These are phyloP conservation scores for Hirtodrosophila trivittata DNA, from an alignment of 2,888 invertebrate species.

Conservation along the genomic window DNA sequence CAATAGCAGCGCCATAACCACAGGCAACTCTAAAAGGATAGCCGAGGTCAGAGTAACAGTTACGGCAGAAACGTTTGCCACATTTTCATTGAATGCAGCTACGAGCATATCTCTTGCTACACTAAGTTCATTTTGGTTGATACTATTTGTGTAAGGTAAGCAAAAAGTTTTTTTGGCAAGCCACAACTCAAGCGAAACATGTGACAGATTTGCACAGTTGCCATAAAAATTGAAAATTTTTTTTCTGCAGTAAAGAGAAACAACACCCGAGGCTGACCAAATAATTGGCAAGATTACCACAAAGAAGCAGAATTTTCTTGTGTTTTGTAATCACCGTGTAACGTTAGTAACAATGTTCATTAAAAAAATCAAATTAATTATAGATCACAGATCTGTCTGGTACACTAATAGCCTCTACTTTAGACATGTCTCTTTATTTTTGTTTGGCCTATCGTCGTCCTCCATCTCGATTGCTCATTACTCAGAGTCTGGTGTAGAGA, in stretches of 20 bases:
- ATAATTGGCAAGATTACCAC: slow-evolving; percentile 35
- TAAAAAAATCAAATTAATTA: no score
- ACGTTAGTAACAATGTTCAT: no score
- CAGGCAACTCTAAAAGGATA: slow-evolving; percentile 11
- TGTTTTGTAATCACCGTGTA: no score
- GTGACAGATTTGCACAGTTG: slow-evolving; percentile 65
- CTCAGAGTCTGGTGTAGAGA: slow-evolving; percentile 44
- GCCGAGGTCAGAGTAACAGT: slow-evolving; percentile 19
- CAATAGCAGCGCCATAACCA: slow-evolving; percentile 54
- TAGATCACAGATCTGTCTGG: slow-evolving; percentile 53
- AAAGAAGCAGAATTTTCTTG: no score
- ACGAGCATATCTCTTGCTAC: slow-evolving; percentile 26
- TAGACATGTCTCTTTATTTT: slow-evolving; percentile 61
- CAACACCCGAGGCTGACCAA: slow-evolving; percentile 15
- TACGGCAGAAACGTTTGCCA: slow-evolving; percentile 59
- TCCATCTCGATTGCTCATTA: slow-evolving; percentile 37
- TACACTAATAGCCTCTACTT: slow-evolving; percentile 74
- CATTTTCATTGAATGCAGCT: slow-evolving; percentile 67
- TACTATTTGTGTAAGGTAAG: slow-evolving; percentile 66
- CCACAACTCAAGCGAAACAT: slow-evolving; percentile 71
- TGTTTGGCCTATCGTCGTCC: slow-evolving; percentile 46
- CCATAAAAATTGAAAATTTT: slow-evolving; percentile 26
- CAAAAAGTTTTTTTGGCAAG: slow-evolving; percentile 62
- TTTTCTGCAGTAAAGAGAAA: slow-evolving; percentile 19
- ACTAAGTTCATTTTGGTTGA: slow-evolving; percentile 1